Evolutionary conservation across 30 jellyfish, hydroid and myxozoan genomes (phyloP).

Genomic region (Mastigias papua): DNA sequence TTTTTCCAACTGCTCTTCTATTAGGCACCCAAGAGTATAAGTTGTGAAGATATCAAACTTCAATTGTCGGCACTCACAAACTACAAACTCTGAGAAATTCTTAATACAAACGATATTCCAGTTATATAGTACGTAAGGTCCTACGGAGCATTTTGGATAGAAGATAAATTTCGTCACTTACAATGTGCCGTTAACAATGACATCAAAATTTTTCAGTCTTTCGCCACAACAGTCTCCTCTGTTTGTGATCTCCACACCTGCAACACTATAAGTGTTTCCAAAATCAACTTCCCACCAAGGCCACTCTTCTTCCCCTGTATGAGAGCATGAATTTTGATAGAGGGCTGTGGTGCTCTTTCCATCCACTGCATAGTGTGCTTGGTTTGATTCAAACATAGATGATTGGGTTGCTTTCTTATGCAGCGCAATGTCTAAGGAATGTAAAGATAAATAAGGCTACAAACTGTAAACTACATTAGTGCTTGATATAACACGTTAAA

Average conservation of each 20-base stretch:
- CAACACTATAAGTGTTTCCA: background rate
- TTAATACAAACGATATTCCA: too few species aligned
- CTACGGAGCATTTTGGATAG: too few species aligned
- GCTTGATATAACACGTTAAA: too few species aligned
- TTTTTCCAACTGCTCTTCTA: too few species aligned
- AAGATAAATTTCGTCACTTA: background rate
- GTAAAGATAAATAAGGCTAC: too few species aligned
- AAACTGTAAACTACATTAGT: too few species aligned
- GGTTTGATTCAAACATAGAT: background rate
- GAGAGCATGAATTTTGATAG: background rate
- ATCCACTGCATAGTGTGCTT: background rate
- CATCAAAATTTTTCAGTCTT: background rate
- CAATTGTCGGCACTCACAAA: too few species aligned
- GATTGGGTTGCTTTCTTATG: background rate
- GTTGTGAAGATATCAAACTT: too few species aligned
- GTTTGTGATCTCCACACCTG: constrained; percentile 2
- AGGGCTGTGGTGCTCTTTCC: background rate
- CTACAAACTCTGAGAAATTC: too few species aligned
- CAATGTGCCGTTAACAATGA: background rate
- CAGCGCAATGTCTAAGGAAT: background rate
- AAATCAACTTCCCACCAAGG: background rate
- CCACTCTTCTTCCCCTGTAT: background rate
- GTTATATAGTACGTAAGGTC: too few species aligned
- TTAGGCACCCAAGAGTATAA: too few species aligned
- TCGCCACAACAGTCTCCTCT: constrained; percentile 1